Percentiles rank a stretch among this genome's conserved stretches.
Conservation (phyloP, 1,140 invertebrate genomes). For the Drosophila triauraria region DNA sequence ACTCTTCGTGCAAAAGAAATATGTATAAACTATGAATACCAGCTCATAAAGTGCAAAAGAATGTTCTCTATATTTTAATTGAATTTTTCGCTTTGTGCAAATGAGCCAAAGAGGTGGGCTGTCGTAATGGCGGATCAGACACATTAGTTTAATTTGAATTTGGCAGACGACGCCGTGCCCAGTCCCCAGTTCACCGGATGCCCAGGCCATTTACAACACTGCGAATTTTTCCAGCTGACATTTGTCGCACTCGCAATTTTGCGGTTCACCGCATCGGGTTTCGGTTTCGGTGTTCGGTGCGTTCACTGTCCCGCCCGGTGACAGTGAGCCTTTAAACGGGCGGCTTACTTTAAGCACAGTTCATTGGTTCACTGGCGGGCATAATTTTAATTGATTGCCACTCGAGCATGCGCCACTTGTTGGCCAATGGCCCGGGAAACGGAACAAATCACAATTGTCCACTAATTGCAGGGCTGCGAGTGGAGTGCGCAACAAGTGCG, state of each 20-base stretch:
- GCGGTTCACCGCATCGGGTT: slow-evolving; percentile 65
- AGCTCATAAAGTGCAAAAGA: neutral
- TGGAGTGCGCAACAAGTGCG: slow-evolving; percentile 83
- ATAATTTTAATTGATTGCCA: slow-evolving; percentile 81
- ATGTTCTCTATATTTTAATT: neutral
- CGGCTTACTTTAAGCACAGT: slow-evolving; percentile 49
- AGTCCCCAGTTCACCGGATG: neutral
- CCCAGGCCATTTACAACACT: slow-evolving; percentile 12
- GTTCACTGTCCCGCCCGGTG: slow-evolving; percentile 17
- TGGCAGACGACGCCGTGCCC: slow-evolving; percentile 38
- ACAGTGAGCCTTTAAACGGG: slow-evolving; percentile 45
- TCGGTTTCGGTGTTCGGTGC: slow-evolving; percentile 23
- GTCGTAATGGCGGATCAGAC: slow-evolving; percentile 26
- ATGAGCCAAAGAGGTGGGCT: neutral
- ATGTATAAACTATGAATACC: too few species aligned
- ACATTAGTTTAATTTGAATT: slow-evolving; percentile 81
- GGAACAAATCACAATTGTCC: slow-evolving; percentile 46
- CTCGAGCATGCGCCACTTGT: slow-evolving; percentile 74
- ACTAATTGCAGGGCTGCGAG: slow-evolving; percentile 70
- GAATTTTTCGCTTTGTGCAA: neutral
- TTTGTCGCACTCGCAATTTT: slow-evolving; percentile 77
- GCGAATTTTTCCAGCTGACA: slow-evolving; percentile 53
- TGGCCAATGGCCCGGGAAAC: slow-evolving; percentile 52
- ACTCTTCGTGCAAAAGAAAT: too few species aligned
- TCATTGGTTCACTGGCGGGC: slow-evolving; percentile 35